Conservation (phyloP, 1,140 invertebrate genomes). For the Heliconius hewitsoni region DNA sequence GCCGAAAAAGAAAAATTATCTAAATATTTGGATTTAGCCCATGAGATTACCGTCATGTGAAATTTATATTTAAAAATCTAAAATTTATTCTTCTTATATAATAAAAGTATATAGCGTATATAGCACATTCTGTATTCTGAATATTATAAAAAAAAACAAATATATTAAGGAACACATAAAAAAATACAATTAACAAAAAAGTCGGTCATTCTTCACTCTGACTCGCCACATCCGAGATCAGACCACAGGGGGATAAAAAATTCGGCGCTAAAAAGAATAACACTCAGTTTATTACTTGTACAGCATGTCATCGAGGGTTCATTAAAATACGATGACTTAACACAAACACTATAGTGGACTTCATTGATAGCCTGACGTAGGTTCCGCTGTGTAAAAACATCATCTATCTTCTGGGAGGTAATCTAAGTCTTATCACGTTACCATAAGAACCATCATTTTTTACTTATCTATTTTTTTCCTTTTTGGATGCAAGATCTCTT, state of each 20-base stretch:
- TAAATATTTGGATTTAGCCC: too few species aligned
- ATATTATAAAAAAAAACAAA: background rate
- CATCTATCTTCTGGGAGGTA: constrained; percentile 45
- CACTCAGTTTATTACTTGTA: constrained; percentile 77
- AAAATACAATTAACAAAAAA: constrained; percentile 33
- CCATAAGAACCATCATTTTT: constrained; percentile 47
- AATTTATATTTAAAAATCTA: too few species aligned
- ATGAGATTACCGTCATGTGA: too few species aligned
- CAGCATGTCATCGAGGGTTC: constrained; percentile 79
- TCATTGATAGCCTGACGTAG: constrained; percentile 80
- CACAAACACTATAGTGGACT: constrained; percentile 78
- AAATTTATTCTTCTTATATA: too few species aligned
- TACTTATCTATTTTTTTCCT: constrained; percentile 55
- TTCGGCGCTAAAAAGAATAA: constrained; percentile 78
- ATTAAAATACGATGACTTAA: constrained; percentile 81
- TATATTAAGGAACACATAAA: background rate
- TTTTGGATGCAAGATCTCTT: constrained; percentile 71
- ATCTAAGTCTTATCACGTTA: constrained; percentile 42
- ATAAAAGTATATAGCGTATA: too few species aligned
- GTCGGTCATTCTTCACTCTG: constrained; percentile 47
- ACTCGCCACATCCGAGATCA: constrained; percentile 62
- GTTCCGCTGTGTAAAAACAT: constrained; percentile 69
- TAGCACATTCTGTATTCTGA: background rate
- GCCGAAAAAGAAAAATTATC: too few species aligned
- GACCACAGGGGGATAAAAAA: constrained; percentile 61